Conservation (phyloP, 1,140 invertebrate species). For the Dryas iulia region DNA sequence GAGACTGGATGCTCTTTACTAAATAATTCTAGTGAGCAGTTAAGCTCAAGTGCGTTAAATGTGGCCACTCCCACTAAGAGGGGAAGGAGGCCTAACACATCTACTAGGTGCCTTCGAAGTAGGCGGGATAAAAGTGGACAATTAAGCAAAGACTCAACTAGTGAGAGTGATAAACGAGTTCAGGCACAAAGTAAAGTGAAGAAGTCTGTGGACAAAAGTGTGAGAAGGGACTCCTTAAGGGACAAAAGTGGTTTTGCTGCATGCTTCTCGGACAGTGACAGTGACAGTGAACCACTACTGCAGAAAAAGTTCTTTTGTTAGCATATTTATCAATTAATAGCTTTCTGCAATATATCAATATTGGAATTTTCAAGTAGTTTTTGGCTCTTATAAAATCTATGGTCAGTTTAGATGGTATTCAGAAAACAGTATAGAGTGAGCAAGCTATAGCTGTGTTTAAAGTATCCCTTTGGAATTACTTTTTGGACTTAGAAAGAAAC, state of each 20-base stretch:
- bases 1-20: slow-evolving; percentile 45
- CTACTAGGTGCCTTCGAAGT: slow-evolving; percentile 23
- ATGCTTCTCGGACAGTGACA: slow-evolving; percentile 72
- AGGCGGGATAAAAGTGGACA: slow-evolving; percentile 23
- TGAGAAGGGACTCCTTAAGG: slow-evolving; percentile 42
- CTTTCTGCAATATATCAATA: slow-evolving; percentile 22
- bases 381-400: slow-evolving; percentile 12
- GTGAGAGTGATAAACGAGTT: slow-evolving; percentile 31
- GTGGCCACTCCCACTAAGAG: slow-evolving; percentile 40
- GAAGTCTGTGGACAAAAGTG: slow-evolving; percentile 34
- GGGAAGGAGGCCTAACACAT: slow-evolving; percentile 27
- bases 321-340: slow-evolving; percentile 22
- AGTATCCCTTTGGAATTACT: too few relatives aligned
- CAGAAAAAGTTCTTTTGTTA: slow-evolving; percentile 67
- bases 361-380: slow-evolving; percentile 28
- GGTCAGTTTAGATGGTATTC: neutral
- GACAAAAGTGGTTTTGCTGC: slow-evolving; percentile 66
- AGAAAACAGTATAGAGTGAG: neutral
- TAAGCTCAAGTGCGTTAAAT: slow-evolving; percentile 58
- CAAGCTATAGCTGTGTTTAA: neutral
- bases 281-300: slow-evolving; percentile 57
- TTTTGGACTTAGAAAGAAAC: too few relatives aligned
- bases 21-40: slow-evolving; percentile 52
- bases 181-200: slow-evolving; percentile 14
- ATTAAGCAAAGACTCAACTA: slow-evolving; percentile 36